Percentiles rank a stretch among this genome's conserved stretches.
These are phyloP conservation scores for Montipora efflorescens DNA, from an alignment of 64 coral and sea anemone species.

Conservation along the genomic window DNA sequence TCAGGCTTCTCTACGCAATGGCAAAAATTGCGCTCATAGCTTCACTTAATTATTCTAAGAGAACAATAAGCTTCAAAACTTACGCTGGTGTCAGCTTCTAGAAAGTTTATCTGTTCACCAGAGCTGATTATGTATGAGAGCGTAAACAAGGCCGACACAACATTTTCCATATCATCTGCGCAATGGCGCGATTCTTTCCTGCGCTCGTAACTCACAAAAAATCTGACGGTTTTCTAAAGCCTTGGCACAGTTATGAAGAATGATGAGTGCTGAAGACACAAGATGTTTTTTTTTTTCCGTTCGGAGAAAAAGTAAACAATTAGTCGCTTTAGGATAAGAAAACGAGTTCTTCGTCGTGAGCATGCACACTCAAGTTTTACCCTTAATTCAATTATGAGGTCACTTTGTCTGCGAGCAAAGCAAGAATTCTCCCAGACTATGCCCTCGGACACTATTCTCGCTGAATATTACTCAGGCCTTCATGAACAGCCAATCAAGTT, in stretches of 20 bases:
- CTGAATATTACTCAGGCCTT: too few species aligned
- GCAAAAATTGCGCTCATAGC: too few species aligned
- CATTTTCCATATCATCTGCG: constrained; percentile 50
- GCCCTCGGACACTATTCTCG: too few species aligned
- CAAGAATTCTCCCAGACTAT: too few species aligned
- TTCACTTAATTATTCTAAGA: not conserved
- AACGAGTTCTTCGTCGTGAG: not conserved
- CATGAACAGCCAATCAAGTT: too few species aligned
- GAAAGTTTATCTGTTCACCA: constrained; percentile 44
- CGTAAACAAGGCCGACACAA: constrained; percentile 58
- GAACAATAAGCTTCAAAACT: not conserved
- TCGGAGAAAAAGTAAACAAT: not conserved
- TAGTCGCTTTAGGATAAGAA: not conserved
- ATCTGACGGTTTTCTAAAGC: constrained; percentile 82
- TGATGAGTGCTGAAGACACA: constrained; percentile 67
- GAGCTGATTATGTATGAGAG: constrained; percentile 68
- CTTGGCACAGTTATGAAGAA: constrained; percentile 82
- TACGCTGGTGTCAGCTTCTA: constrained; percentile 65
- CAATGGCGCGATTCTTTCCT: constrained; percentile 67
- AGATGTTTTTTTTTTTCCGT: constrained; percentile 71
- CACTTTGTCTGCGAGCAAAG: too few species aligned
- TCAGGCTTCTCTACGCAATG: too few species aligned
- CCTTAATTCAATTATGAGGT: too few species aligned
- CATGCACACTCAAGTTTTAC: too few species aligned
- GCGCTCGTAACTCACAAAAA: constrained; percentile 55